phyloP scores from a whole-genome alignment of 1,140 invertebrate species.

The Euglossa dilemma region DNA sequence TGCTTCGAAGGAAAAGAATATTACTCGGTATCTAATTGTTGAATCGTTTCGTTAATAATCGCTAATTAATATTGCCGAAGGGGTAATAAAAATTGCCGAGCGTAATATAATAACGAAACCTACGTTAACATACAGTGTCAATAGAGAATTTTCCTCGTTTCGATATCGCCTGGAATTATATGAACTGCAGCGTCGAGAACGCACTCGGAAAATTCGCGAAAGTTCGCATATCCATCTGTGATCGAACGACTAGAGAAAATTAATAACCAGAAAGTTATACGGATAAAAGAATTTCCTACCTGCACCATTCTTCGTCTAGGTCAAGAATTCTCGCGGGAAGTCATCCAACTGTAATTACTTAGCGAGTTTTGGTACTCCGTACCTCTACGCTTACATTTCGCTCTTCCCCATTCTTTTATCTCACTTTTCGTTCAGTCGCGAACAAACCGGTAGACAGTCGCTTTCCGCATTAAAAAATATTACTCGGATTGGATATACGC shows the following conservation, averaged over 20 bases:
- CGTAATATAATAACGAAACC: too few relatives aligned
- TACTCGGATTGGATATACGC: too few relatives aligned
- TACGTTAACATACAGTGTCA: too few relatives aligned
- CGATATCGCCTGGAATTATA: too few relatives aligned
- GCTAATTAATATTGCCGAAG: not conserved
- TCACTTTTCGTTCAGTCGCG: not conserved
- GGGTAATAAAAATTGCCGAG: not conserved
- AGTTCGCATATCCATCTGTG: not conserved
- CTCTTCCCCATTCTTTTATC: not conserved
- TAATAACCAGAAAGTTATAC: not conserved
- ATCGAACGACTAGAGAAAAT: not conserved
- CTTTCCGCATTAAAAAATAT: not conserved
- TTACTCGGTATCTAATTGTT: too few relatives aligned
- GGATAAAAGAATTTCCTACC: not conserved
- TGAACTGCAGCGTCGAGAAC: too few relatives aligned
- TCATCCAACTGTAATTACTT: constrained; percentile 58
- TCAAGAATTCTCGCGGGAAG: constrained; percentile 47
- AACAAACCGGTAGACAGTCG: not conserved
- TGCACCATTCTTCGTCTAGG: not conserved
- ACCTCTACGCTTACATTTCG: too few relatives aligned
- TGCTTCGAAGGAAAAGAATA: too few relatives aligned
- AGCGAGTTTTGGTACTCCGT: constrained; percentile 13
- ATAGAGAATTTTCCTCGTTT: too few relatives aligned
- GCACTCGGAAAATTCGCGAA: too few relatives aligned
- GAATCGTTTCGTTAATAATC: not conserved